Base-by-base conservation (phyloP, 92 coral and sea anemone genomes). In the Pocillopora grandis region DNA sequence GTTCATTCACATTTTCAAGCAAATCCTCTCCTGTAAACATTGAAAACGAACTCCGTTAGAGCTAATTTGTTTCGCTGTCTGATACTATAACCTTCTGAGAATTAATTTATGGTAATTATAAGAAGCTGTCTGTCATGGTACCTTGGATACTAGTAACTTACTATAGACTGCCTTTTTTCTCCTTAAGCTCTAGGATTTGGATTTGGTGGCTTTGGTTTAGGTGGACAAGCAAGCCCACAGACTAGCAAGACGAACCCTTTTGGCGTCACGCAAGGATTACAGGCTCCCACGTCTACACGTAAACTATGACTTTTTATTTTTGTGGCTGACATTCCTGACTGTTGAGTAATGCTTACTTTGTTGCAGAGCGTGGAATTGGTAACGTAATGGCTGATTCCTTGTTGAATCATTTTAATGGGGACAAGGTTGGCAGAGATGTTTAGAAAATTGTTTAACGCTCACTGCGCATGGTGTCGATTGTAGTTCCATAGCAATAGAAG, bases 181-280 rank as follows among this genome's bases (percentile, higher is more conserved):
- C 19, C 19, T 65, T 17, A 21, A 89, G 92, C 87, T 49, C 37
- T 76, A 37, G 89, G 89, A 37, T 67, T 89, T 76, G 84, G 93
- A 64, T 90, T 90, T 61, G 72, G 90, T 78, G 85, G 90, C 42
- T 78, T 86, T 77, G 93, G 92, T 14, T 87, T 90, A 21, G 93
- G 93, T 37, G 88, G 93, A 11, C 93, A 81, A 66, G 81, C 77
- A n/a, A 86, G 84, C 58, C 73, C 85, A 61, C 87, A 82, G 72
- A 62, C 87, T 15, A 76, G 27, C 72, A 87, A 87, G 62, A 70
- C 76, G 55, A 81, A 87, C 36, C 84, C 91, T 12, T 79, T 83
- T 80, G 82, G 88, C 58, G 79, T 70, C 23, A 35, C 88, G 21
- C 86, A 83, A 74, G 80, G 65, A 49, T 72, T 86, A 80, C 36